Evolutionary conservation across 2,797 vertebrate species (phyloP).

Genomic region (Coendou prehensilis): DNA sequence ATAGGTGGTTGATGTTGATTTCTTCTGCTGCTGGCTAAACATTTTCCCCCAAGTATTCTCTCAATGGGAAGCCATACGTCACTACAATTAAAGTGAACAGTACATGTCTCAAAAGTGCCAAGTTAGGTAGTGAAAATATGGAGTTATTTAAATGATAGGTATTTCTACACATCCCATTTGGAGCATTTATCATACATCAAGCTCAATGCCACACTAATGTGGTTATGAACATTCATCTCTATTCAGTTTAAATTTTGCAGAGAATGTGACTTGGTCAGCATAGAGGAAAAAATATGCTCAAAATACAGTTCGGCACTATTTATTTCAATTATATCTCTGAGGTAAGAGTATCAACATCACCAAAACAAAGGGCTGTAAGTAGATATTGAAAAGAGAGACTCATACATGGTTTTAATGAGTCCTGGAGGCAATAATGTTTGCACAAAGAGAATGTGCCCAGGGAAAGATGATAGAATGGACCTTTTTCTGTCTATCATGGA

Average conservation of each 20-base stretch:
- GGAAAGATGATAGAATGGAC: constrained; percentile 31
- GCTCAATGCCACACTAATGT: constrained; percentile 81
- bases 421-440: constrained; percentile 50
- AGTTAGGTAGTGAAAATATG: constrained; percentile 11
- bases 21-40: background rate
- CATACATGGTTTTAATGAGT: constrained; percentile 64
- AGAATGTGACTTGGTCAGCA: constrained; percentile 7
- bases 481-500: background rate
- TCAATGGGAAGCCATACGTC: background rate
- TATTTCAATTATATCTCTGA: constrained; percentile 83
- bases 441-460: constrained; percentile 52
- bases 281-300: constrained; percentile 48
- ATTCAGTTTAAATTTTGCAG: constrained; percentile 71
- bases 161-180: constrained; percentile 58
- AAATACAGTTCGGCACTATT: constrained; percentile 79
- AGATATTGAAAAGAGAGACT: constrained; percentile 47
- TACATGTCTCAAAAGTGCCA: background rate
- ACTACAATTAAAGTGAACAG: constrained; percentile 31
- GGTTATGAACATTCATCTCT: constrained; percentile 84
- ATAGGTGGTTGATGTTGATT: background rate
- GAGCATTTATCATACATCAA: constrained; percentile 74
- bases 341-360: constrained; percentile 55
- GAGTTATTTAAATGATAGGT: constrained; percentile 67
- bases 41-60: background rate
- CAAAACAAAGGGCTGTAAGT: constrained; percentile 70